Conservation (phyloP, 2,888 invertebrate genomes). For the Anaspis maculata region DNA sequence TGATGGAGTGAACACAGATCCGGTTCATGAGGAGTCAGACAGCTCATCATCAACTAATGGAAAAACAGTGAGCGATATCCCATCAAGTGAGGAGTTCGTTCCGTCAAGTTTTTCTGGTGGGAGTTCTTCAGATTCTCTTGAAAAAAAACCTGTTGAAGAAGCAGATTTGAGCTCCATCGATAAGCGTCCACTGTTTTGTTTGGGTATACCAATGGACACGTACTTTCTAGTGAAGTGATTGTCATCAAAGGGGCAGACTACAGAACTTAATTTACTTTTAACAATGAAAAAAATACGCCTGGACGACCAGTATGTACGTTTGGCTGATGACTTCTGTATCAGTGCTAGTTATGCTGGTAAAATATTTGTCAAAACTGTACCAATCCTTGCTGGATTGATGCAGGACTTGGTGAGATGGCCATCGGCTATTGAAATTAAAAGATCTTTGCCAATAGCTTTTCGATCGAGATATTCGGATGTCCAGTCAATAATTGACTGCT, state of each 20-base stretch:
- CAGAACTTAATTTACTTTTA: background rate
- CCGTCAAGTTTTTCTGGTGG: too few species aligned
- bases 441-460: slow-evolving; percentile 1
- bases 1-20: too few species aligned
- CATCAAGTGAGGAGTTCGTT: too few species aligned
- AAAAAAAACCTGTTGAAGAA: too few species aligned
- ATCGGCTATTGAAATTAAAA: background rate
- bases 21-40: too few species aligned
- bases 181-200: too few species aligned
- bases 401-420: slow-evolving; percentile 2
- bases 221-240: background rate
- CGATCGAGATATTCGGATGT: slow-evolving; percentile 1
- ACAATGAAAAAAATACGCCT: background rate
- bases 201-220: background rate
- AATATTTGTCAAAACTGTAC: slow-evolving; percentile 1
- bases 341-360: slow-evolving; percentile 4
- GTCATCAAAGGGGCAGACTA: background rate
- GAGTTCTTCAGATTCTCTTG: too few species aligned
- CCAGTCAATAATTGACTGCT: slow-evolving; percentile 1
- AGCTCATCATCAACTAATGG: too few species aligned
- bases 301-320: background rate
- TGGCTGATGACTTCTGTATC: background rate
- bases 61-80: too few species aligned
- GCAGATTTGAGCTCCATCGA: too few species aligned
- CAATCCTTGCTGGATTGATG: background rate